Evolutionary conservation across 2,888 invertebrate species (phyloP).

Genomic region (Hypercompe scribonia): DNA sequence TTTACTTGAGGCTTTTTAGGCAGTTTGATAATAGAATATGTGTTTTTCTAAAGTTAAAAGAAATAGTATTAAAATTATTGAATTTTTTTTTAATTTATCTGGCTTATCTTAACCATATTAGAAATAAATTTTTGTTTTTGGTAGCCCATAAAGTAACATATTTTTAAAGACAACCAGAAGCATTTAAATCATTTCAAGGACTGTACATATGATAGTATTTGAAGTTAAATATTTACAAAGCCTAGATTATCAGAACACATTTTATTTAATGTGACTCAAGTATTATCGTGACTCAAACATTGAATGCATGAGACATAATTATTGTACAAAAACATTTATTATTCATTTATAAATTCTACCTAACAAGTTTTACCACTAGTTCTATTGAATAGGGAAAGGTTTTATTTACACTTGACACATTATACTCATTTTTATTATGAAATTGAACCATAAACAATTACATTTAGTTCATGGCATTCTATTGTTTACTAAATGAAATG

Average conservation of each 20-base stretch:
- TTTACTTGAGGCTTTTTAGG: no score
- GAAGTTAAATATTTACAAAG: not conserved
- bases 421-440: not conserved
- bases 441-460: not conserved
- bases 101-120: no score
- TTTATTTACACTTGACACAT: not conserved
- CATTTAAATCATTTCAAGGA: not conserved
- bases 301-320: constrained; percentile 29
- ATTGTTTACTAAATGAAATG: not conserved
- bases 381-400: constrained; percentile 15
- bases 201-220: not conserved
- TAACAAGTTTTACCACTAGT: constrained; percentile 17
- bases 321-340: constrained; percentile 38
- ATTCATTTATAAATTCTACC: constrained; percentile 43
- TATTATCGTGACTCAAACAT: constrained; percentile 36
- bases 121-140: not conserved
- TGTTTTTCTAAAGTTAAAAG: no score
- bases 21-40: no score
- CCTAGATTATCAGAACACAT: not conserved
- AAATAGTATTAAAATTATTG: no score
- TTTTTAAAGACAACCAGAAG: not conserved
- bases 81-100: no score
- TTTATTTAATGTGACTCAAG: constrained; percentile 39
- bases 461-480: not conserved
- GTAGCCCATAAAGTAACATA: not conserved